phyloP scores from a whole-genome alignment of 1,140 invertebrate genomes.

The Zeugodacus cucurbitae region DNA sequence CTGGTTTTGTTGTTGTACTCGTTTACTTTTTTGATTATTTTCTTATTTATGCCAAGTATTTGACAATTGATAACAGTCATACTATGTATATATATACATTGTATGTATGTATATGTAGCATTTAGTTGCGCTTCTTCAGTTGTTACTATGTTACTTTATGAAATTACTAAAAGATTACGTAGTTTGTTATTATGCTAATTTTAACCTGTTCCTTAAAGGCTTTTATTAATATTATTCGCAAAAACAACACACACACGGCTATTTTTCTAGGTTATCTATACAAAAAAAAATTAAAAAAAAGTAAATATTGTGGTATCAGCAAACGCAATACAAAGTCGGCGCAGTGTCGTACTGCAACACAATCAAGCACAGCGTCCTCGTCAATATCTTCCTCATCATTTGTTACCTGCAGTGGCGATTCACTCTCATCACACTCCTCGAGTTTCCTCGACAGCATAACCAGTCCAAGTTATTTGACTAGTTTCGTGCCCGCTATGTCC shows the following conservation, averaged over 20 bases:
- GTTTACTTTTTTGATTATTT: slow-evolving; percentile 12
- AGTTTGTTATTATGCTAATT: background rate
- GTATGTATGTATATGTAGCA: background rate
- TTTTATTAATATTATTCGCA: slow-evolving; percentile 45
- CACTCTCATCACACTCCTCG: slow-evolving; percentile 30
- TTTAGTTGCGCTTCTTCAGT: slow-evolving; percentile 35
- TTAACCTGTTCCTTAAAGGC: slow-evolving; percentile 46
- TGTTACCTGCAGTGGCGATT: slow-evolving; percentile 14
- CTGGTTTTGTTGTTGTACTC: slow-evolving; percentile 8
- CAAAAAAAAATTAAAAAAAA: background rate
- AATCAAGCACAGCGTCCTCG: background rate
- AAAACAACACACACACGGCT: background rate
- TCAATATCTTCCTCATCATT: background rate
- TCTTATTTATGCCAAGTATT: background rate
- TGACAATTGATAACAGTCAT: background rate
- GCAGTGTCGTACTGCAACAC: background rate
- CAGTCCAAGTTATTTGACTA: background rate
- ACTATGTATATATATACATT: background rate
- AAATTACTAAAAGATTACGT: background rate
- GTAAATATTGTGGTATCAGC: too few species aligned
- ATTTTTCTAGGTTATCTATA: background rate
- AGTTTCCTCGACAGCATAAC: slow-evolving; percentile 28
- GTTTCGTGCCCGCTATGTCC: slow-evolving; percentile 39
- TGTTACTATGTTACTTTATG: background rate
- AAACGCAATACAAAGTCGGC: background rate